phyloP scores from a whole-genome alignment of 2,888 invertebrate species.

The Alsophila aescularia region DNA sequence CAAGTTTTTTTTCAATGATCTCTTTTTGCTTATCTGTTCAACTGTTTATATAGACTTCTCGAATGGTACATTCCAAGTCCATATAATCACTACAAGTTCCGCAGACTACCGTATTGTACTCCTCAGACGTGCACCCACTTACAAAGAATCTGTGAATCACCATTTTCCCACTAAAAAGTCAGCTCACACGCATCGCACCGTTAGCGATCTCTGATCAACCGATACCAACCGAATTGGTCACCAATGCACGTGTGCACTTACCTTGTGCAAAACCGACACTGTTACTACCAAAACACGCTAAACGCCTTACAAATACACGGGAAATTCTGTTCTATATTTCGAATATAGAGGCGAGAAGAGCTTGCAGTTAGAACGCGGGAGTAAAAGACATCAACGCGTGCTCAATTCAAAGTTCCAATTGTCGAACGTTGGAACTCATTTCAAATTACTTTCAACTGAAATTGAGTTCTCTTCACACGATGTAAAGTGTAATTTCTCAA shows the following conservation, averaged over 20 bases:
- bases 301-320: conserved; percentile 1
- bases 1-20: too few species aligned
- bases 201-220: conserved; percentile 61
- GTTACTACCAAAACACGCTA: conserved; percentile 27
- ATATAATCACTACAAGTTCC: too few species aligned
- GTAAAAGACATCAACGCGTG: conserved; percentile 30
- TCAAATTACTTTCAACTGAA: conserved; percentile 4
- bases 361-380: conserved; percentile 7
- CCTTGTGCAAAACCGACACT: conserved; percentile 53
- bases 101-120: not conserved
- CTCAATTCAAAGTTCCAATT: conserved; percentile 28
- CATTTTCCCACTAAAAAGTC: conserved; percentile 47
- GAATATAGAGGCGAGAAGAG: not conserved
- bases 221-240: conserved; percentile 47
- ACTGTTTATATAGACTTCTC: too few species aligned
- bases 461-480: not conserved
- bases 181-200: conserved; percentile 59
- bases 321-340: not conserved
- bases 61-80: too few species aligned
- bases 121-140: conserved; percentile 12
- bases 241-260: conserved; percentile 61
- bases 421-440: conserved; percentile 12
- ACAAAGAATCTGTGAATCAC: conserved; percentile 35
- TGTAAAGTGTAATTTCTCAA: not conserved
- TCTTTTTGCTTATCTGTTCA: too few species aligned